Evolutionary conservation across 2,113 vertebrate species (phyloP), one percentile per base, ranked within the genome.

Genomic region (Fulmarus glacialis): DNA sequence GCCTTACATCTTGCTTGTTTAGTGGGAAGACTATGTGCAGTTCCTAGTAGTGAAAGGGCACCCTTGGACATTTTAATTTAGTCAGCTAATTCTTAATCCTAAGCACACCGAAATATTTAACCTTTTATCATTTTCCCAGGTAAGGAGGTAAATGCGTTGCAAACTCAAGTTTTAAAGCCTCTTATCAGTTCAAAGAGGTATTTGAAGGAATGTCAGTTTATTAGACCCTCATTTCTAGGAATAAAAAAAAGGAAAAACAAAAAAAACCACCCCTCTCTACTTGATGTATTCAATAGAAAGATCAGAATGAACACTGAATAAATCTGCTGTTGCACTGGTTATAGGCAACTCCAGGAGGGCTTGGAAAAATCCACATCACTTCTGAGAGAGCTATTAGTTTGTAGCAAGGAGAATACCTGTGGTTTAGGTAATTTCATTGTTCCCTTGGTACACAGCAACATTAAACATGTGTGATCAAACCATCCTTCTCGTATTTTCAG

Each of bases 191-290:
- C 43, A 40, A 72, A 92, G 42, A 67, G 4, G 11, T 72, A 13
- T 77, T 80, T 59, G 20, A 77, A 94, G 8, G 40, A 58, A 40
- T 58, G 2, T 29, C 58, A 11, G 9, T 87, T 32, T 79, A 50
- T 60, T 92, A 64, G 43, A 9, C 14, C 13, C 20, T 86, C 18
- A 11, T 79, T 87, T 79, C 23, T 55, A 32, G 34, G 4, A 50
- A 52, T 15, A 5, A 14, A 38, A 24, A 67, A 42, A 15, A 32
- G 12, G 23, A 67, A 42, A 29, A 17, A 18, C 5, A 47, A 38
- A 42, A 38, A 22, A 5, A 8, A 3, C 0, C 17, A 14, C 5
- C 21, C 3, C 3, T 12, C 47, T 63, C 7, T 42, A 6, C 21
- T 79, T 74, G 16, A 47, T 34, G 3, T 32, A 40, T 83, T 72